A percentile compares a stretch with the other conserved stretches of the same genome.
Evolutionary conservation across 2,888 invertebrate species (phyloP).

Genomic region (Protophormia terraenovae): DNA sequence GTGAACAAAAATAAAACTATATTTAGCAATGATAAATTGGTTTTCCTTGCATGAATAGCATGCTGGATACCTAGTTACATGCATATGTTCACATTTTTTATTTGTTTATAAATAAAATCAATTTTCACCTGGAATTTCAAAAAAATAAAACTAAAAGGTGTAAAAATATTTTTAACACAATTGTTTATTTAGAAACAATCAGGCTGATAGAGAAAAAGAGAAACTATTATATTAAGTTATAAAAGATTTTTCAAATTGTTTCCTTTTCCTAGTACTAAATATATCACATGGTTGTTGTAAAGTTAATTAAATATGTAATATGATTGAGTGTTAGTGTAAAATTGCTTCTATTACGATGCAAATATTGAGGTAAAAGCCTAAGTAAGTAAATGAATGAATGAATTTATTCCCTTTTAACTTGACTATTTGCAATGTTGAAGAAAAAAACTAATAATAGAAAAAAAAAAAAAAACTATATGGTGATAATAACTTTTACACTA

Average conservation of each 20-base stretch:
- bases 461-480: not conserved
- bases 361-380: conserved; percentile 7
- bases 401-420: not conserved
- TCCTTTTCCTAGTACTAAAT: too few species aligned
- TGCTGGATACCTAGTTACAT: not conserved
- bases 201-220: not conserved
- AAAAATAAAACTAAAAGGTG: not conserved
- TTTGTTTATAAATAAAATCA: not conserved
- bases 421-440: not conserved
- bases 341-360: conserved; percentile 16
- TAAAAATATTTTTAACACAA: not conserved
- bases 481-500: not conserved
- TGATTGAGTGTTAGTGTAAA: not conserved
- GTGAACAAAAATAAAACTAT: not conserved
- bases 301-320: conserved; percentile 29
- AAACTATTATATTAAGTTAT: not conserved
- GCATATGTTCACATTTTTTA: not conserved
- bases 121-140: not conserved
- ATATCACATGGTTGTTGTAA: too few species aligned
- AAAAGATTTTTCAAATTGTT: too few species aligned
- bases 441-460: too few species aligned
- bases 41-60: not conserved
- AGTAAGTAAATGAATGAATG: not conserved
- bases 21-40: not conserved
- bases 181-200: not conserved